These are phyloP conservation scores for Asbolus verrucosus DNA, from an alignment of 1,140 invertebrate species.

Conservation along the genomic window DNA sequence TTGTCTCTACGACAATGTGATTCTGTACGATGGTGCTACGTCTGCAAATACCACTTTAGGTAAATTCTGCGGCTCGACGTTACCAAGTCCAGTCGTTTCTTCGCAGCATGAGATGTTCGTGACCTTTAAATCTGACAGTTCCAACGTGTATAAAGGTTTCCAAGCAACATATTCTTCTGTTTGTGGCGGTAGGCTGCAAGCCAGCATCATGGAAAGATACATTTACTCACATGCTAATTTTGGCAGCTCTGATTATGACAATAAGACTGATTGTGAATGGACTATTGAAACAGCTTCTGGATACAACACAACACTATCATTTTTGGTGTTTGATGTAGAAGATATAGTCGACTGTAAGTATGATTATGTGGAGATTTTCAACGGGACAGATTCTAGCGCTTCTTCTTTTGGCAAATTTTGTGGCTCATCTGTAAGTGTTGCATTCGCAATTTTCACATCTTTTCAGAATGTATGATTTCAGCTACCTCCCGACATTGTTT, in stretches of 20 bases:
- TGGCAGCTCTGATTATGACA: slow-evolving; percentile 91
- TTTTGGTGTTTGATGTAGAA: slow-evolving; percentile 93
- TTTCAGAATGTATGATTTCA: too few relatives aligned
- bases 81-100: slow-evolving; percentile 90
- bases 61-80: slow-evolving; percentile 90
- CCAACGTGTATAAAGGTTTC: slow-evolving; percentile 85
- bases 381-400: slow-evolving; percentile 86
- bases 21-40: slow-evolving; percentile 92
- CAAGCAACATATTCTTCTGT: slow-evolving; percentile 91
- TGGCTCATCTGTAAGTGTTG: slow-evolving; percentile 67
- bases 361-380: slow-evolving; percentile 93
- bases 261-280: slow-evolving; percentile 94
- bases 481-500: slow-evolving; percentile 90
- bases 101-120: slow-evolving; percentile 94
- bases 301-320: slow-evolving; percentile 85
- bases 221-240: slow-evolving; percentile 95
- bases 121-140: slow-evolving; percentile 95
- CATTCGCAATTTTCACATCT: too few relatives aligned
- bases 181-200: slow-evolving; percentile 90
- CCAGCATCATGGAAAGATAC: slow-evolving; percentile 80
- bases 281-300: slow-evolving; percentile 84
- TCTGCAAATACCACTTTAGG: slow-evolving; percentile 84
- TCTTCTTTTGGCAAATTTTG: slow-evolving; percentile 88
- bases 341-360: slow-evolving; percentile 92
- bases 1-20: slow-evolving; percentile 95